Base-by-base conservation (phyloP, 2,797 vertebrate species). In the Sardinella longiceps region DNA sequence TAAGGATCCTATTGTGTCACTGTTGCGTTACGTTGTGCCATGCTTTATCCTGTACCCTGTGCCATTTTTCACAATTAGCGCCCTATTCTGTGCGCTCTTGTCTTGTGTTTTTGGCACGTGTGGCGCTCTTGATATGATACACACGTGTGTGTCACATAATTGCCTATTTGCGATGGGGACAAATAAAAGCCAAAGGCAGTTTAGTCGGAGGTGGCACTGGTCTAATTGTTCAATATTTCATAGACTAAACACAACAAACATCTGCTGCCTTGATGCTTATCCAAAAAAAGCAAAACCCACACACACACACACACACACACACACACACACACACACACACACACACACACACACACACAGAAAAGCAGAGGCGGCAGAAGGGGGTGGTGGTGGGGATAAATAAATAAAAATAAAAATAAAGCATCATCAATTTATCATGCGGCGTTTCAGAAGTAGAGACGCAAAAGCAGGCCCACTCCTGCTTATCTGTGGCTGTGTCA, bases 151-250 rank as follows among this genome's bases (percentile, higher is more conserved):
- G 63, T 33, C 37, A 77, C 33, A 43, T 77, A 43, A 77, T 77
- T 77, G 70, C 70, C 70, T 77, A 43, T 77, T 77, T 77, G 70
- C 39, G 70, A 23, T 6, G 15, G 10, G 63, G 33, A 66, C 43
- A 39, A 18, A 66, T 18, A 84, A 33, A 82, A 12, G 33, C 23
- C 33, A 83, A 70, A 82, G 81, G 51, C 33, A 33, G 39, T 74
- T 86, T 25, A 53, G 23, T 56, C 46, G 50, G n/a, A 82, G 80
- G 53, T 56, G 81, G 83, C 39, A 3, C 20, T 0, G 30, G 37
- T 87, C 74, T 84, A 83, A 89, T 88, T 83, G 82, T 86, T 85
- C 50, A 86, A 86, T 86, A 87, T 85, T 86, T 88, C 56, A 86
- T 70, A 84, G 82, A 81, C 81, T 18, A 87, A 86, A 81, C 81